Conservation (phyloP, 2,888 invertebrate genomes). For the Melitaea athalia region DNA sequence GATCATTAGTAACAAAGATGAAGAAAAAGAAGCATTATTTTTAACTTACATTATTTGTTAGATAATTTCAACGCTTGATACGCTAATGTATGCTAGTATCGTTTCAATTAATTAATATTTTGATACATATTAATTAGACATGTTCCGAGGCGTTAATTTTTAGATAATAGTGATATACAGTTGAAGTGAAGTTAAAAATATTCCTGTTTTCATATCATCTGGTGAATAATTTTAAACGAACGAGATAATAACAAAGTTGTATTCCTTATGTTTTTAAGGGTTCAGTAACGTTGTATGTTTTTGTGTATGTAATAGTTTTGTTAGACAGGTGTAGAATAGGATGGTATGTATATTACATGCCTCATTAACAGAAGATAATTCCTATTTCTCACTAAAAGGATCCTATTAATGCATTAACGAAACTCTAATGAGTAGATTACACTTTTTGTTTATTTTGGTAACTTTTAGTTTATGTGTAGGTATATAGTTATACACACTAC, state of each 20-base stretch:
- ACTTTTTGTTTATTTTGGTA: background rate
- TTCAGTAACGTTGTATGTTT: background rate
- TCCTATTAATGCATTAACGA: background rate
- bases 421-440: background rate
- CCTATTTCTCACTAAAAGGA: background rate
- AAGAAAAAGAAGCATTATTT: background rate
- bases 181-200: slow-evolving; percentile 16
- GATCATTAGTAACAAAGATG: background rate
- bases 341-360: background rate
- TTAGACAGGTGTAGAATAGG: background rate
- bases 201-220: slow-evolving; percentile 14
- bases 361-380: background rate
- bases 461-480: background rate
- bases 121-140: slow-evolving; percentile 5
- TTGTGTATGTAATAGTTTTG: background rate
- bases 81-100: slow-evolving; percentile 5
- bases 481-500: no score
- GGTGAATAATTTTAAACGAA: slow-evolving; percentile 1
- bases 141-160: slow-evolving; percentile 18
- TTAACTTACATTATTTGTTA: background rate
- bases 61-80: background rate
- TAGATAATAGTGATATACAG: slow-evolving; percentile 5
- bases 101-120: slow-evolving; percentile 3
- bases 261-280: background rate
- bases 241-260: background rate